Percentiles rank a stretch among this genome's conserved stretches.
These are phyloP conservation scores for Vulpes ferrilata DNA, from an alignment of 2,113 vertebrate species.

Conservation along the genomic window DNA sequence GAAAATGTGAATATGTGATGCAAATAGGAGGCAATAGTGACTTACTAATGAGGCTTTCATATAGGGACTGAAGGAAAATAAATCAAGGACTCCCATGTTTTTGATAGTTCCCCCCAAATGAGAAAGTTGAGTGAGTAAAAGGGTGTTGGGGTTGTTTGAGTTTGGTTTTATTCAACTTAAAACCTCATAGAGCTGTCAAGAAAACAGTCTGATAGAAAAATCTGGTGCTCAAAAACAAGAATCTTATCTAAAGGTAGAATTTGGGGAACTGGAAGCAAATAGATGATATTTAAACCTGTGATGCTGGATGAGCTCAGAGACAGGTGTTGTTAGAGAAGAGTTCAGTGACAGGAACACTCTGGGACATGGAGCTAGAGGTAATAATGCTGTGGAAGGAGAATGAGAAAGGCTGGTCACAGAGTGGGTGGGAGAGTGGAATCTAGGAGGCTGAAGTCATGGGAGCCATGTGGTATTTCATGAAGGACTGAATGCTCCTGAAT, in stretches of 20 bases:
- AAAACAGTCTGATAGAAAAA: neutral
- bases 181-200: neutral
- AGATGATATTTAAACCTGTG: neutral
- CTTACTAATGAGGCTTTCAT: neutral
- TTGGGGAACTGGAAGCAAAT: neutral
- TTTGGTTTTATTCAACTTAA: neutral
- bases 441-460: neutral
- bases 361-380: neutral
- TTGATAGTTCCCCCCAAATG: neutral
- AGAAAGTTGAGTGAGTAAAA: neutral
- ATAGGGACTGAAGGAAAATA: neutral
- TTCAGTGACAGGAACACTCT: neutral
- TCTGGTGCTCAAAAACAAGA: neutral
- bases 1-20: neutral
- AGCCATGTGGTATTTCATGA: neutral
- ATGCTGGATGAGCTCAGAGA: neutral
- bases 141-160: neutral
- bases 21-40: neutral
- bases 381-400: neutral
- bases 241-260: neutral
- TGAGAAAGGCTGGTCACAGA: neutral
- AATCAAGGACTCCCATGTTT: neutral
- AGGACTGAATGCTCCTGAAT: neutral
- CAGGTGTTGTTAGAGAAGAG: neutral
- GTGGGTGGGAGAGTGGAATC: fast-evolving